Conservation (phyloP, 2,888 invertebrate genomes). For the Hybos culiciformis region DNA sequence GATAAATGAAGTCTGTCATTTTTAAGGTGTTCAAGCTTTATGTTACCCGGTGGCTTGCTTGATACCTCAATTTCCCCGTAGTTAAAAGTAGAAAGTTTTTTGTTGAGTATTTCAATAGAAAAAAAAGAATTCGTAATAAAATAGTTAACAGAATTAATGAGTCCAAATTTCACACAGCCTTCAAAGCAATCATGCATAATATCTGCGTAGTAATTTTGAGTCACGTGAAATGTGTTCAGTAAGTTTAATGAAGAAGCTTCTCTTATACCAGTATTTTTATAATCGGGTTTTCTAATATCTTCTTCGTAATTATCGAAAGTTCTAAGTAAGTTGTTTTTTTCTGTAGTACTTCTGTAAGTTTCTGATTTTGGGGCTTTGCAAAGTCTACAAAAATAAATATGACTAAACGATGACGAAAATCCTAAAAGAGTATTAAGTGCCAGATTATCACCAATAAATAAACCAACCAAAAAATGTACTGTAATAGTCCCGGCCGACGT, state of each 20-base stretch:
- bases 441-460: conserved; percentile 9
- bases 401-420: conserved; percentile 8
- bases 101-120: conserved; percentile 7
- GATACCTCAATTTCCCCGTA: conserved; percentile 4
- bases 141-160: conserved; percentile 7
- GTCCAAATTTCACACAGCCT: conserved; percentile 8
- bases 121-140: conserved; percentile 2
- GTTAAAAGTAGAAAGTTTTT: conserved; percentile 7
- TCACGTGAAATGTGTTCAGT: conserved; percentile 1
- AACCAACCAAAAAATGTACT: conserved; percentile 9
- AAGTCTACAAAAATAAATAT: conserved; percentile 8
- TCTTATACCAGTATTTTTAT: conserved; percentile 8
- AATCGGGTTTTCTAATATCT: conserved; percentile 6
- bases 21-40: conserved; percentile 8
- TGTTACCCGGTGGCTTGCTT: conserved; percentile 9
- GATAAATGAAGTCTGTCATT: conserved; percentile 7
- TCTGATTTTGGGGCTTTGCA: conserved; percentile 7
- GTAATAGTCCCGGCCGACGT: conserved; percentile 5
- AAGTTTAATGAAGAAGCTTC: conserved; percentile 5
- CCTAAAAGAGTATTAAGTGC: conserved; percentile 7
- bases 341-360: conserved; percentile 5
- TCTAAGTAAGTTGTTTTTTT: conserved; percentile 3
- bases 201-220: not conserved
- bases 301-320: conserved; percentile 3
- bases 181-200: conserved; percentile 6